phyloP scores from a whole-genome alignment of 92 coral and sea anemone genomes.

The Epizoanthus rinbou region DNA sequence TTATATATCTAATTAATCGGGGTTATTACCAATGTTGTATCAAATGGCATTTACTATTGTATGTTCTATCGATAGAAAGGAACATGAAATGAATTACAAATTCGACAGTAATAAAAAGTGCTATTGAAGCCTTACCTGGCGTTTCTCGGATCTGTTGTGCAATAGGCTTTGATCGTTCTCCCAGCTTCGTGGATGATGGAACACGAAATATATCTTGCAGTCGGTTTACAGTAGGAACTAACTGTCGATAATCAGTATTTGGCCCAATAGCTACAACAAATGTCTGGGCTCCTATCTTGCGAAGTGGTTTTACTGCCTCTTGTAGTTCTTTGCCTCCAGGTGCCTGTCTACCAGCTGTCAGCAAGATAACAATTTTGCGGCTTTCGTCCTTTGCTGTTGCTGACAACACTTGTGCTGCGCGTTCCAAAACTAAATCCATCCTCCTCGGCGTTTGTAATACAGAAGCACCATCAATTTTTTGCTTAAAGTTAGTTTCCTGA shows the following conservation, averaged over 20 bases:
- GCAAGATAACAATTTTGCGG: slow-evolving; percentile 31
- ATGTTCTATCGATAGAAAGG: too few species aligned
- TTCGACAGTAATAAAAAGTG: too few species aligned
- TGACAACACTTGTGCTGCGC: slow-evolving; percentile 2
- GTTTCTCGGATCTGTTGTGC: slow-evolving; percentile 24
- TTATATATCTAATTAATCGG: too few species aligned
- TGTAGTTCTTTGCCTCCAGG: neutral
- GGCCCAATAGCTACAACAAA: slow-evolving; percentile 40
- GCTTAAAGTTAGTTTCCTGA: slow-evolving; percentile 4
- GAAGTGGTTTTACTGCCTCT: slow-evolving; percentile 18
- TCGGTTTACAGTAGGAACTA: neutral
- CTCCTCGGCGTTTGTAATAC: neutral
- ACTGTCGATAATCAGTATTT: neutral
- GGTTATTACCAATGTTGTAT: too few species aligned
- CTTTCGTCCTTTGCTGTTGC: slow-evolving; percentile 6
- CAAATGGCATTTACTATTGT: too few species aligned
- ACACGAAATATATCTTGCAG: slow-evolving; percentile 25
- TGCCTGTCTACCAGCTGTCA: slow-evolving; percentile 24
- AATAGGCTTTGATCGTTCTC: slow-evolving; percentile 27
- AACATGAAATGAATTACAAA: too few species aligned
- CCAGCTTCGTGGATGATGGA: neutral
- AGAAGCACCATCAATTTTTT: neutral
- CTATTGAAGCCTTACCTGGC: slow-evolving; percentile 6
- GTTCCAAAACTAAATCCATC: slow-evolving; percentile 10
- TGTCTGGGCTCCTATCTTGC: slow-evolving; percentile 9